Evolutionary conservation across 2,888 invertebrate genomes (phyloP), one percentile per base, ranked within the genome.

Genomic region (Aricia artaxerxes): DNA sequence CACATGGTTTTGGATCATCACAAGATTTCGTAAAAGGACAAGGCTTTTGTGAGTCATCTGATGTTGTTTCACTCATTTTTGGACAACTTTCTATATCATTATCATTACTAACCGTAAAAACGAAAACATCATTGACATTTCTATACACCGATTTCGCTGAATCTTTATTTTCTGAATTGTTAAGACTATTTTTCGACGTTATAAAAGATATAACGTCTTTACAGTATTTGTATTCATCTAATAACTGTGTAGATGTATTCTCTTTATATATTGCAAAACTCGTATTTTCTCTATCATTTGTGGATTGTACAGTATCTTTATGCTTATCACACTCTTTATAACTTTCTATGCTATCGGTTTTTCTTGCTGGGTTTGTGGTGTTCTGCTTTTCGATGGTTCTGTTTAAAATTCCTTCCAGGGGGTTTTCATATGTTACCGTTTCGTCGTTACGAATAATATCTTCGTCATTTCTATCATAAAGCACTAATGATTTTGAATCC

Each of bases 201-300:
- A 69, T 69, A 69, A 5, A 38, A 4, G 69, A 35, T 64, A 87
- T 87, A 2, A 90, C 85, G 84, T 91, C 90, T 81, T 84, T 87
- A 78, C 87, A 87, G 79, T 88, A 88, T 79, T 81, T 86, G 73
- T 86, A 86, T 79, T 81, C 81, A 73, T 80, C 35, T 69, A 69
- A 13, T 82, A 60, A 79, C 78, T 11, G 81, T 79, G 1, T 31
- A 31, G 64, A 35, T 31, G 64, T 35, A 4, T 35, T 11, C 35
- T 69, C 35, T 38, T 69, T 69, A 16, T 16, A 1, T 38, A 1
- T 38, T 16, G 69, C 1, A 7, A 64, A 64, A 31, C 11, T 35
- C 7, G 9, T 64, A 24, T 64, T 1, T 3, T 13, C 9, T 35
- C 5, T 5, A 69, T 69, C 0, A 13, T 38, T 69, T 13, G 1